These are phyloP conservation scores for Coregonus suidteri DNA, from an alignment of 2,797 vertebrate species.

Conservation along the genomic window DNA sequence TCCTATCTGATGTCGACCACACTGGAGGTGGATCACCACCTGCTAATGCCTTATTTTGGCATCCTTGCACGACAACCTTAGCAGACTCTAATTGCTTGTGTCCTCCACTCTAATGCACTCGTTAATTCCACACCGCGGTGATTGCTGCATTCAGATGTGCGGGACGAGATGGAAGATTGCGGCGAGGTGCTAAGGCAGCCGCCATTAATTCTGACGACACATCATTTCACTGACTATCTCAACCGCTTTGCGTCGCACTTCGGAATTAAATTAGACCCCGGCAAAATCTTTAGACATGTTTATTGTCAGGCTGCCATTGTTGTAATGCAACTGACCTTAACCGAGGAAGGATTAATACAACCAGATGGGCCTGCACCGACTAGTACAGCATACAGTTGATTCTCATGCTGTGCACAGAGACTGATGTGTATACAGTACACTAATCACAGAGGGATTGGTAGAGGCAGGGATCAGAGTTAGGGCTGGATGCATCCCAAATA, in stretches of 20 bases:
- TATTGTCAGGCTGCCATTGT: slow-evolving; percentile 66
- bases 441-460: slow-evolving; percentile 53
- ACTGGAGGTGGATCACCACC: slow-evolving; percentile 46
- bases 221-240: slow-evolving; percentile 45
- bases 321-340: slow-evolving; percentile 78
- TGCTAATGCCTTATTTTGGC: slow-evolving; percentile 66
- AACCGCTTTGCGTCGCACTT: slow-evolving; percentile 44
- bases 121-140: slow-evolving; percentile 71
- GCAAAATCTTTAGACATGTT: slow-evolving; percentile 71
- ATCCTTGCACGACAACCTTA: slow-evolving; percentile 58
- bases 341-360: slow-evolving; percentile 71
- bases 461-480: slow-evolving; percentile 55
- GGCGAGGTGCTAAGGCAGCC: slow-evolving; percentile 28
- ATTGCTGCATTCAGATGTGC: slow-evolving; percentile 66
- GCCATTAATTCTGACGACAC: slow-evolving; percentile 48
- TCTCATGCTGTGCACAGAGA: slow-evolving; percentile 69
- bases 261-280: slow-evolving; percentile 70
- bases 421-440: slow-evolving; percentile 62
- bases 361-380: slow-evolving; percentile 56
- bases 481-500: not conserved
- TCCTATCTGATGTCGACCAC: slow-evolving; percentile 34
- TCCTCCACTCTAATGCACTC: slow-evolving; percentile 71
- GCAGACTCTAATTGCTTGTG: slow-evolving; percentile 72
- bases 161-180: slow-evolving; percentile 29
- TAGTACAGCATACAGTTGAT: slow-evolving; percentile 43